A percentile compares a stretch with the other conserved stretches of the same genome.
Conservation (phyloP, 2,888 invertebrate genomes). For the Pherbina coryleti region DNA sequence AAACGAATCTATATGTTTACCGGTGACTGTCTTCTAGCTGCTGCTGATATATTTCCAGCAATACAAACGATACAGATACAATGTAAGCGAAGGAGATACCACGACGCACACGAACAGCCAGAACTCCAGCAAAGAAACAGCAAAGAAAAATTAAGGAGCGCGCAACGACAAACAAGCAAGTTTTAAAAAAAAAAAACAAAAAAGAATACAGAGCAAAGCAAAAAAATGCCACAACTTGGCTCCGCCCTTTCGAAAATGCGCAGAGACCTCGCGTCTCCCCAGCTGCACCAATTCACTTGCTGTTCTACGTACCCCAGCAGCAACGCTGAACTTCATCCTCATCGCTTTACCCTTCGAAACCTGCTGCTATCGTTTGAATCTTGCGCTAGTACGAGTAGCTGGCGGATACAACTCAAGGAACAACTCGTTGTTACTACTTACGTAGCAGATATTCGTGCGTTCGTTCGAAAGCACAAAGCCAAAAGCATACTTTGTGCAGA, state of each 20-base stretch:
- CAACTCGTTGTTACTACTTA: neutral
- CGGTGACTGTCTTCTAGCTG: neutral
- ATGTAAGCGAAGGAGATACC: slow-evolving; percentile 2
- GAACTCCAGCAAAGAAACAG: neutral
- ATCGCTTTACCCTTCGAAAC: neutral
- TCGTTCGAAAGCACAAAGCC: neutral
- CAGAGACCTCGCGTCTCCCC: slow-evolving; percentile 2
- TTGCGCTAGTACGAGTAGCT: neutral
- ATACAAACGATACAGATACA: neutral
- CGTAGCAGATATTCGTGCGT: neutral
- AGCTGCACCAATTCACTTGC: neutral
- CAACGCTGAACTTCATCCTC: neutral
- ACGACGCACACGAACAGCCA: neutral
- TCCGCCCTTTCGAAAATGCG: slow-evolving; percentile 33
- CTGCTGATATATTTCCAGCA: neutral
- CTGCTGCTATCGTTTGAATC: neutral
- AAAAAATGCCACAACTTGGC: slow-evolving; percentile 4
- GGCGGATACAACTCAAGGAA: slow-evolving; percentile 22
- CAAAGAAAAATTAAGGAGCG: slow-evolving; percentile 6
- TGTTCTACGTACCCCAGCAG: too few relatives aligned
- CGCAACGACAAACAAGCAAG: neutral
- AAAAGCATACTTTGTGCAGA: neutral
- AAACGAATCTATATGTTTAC: neutral
- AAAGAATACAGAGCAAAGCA: too few relatives aligned
- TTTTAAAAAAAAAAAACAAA: neutral